Conservation (phyloP, 2,797 vertebrate species). For the Neomorphus geoffroyi region DNA sequence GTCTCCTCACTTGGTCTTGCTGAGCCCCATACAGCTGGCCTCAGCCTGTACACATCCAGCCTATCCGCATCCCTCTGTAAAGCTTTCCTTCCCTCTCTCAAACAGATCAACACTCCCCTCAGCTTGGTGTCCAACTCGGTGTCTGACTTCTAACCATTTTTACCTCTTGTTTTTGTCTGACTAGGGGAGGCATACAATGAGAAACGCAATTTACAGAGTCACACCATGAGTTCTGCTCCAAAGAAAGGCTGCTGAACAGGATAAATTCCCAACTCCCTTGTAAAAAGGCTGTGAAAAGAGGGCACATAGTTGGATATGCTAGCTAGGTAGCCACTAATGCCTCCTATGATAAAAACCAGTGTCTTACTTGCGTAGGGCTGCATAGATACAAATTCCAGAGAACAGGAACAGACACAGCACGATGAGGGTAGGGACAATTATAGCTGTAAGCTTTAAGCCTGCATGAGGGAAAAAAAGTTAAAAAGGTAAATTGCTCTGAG, state of each 20-base stretch:
- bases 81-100: too few species aligned
- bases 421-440: constrained; percentile 67
- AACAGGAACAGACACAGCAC: constrained; percentile 71
- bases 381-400: constrained; percentile 72
- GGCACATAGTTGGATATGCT: rapidly evolving
- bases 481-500: background rate
- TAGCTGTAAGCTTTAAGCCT: constrained; percentile 73
- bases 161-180: background rate
- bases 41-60: too few species aligned
- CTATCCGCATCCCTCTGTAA: too few species aligned
- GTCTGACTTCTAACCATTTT: background rate
- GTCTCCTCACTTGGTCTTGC: too few species aligned
- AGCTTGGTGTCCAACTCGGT: too few species aligned
- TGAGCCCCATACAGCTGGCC: too few species aligned
- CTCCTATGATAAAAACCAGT: background rate
- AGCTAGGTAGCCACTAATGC: background rate
- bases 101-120: too few species aligned
- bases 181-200: background rate
- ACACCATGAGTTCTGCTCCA: background rate
- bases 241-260: background rate
- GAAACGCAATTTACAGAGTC: background rate
- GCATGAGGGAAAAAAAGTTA: background rate
- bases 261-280: background rate
- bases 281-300: background rate
- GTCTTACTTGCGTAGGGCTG: constrained; percentile 75